Conservation (phyloP, 2,888 invertebrate genomes). For the Kuschelorhynchus macadamiae region DNA sequence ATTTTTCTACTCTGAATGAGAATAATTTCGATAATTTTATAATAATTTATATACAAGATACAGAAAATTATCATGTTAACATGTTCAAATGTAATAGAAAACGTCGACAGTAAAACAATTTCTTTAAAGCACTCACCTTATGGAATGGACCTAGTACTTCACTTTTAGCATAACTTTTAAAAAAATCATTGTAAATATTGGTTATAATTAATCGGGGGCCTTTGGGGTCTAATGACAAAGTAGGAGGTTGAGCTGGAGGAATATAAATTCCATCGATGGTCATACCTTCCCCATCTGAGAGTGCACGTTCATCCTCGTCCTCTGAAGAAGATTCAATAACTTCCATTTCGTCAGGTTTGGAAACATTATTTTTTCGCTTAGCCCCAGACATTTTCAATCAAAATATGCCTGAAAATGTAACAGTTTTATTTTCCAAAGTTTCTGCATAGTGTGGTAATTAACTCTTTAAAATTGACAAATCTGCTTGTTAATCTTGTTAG, state of each 20-base stretch:
- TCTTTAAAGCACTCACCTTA: slow-evolving; percentile 77
- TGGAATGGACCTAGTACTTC: slow-evolving; percentile 94
- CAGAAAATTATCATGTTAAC: too few species aligned
- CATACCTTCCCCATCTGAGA: slow-evolving; percentile 39
- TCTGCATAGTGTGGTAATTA: too few species aligned
- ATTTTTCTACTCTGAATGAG: too few species aligned
- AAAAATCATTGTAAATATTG: slow-evolving; percentile 92
- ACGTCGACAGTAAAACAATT: too few species aligned
- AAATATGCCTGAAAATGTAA: too few species aligned
- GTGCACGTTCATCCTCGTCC: slow-evolving; percentile 23
- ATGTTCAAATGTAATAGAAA: too few species aligned
- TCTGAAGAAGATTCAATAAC: slow-evolving; percentile 3
- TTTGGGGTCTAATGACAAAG: slow-evolving; percentile 78
- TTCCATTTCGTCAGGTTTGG: not conserved
- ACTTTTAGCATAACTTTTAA: slow-evolving; percentile 95
- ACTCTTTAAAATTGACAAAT: too few species aligned
- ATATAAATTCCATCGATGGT: slow-evolving; percentile 75
- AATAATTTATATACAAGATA: too few species aligned
- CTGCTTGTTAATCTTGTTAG: too few species aligned
- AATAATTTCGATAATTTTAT: too few species aligned
- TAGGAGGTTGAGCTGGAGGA: slow-evolving; percentile 81
- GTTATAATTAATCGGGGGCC: slow-evolving; percentile 90
- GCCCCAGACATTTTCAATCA: too few species aligned
- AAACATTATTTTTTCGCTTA: not conserved
- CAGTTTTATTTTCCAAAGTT: too few species aligned